These are phyloP conservation scores for Phyllotreta cruciferae DNA, from an alignment of 2,888 invertebrate species.

Conservation along the genomic window DNA sequence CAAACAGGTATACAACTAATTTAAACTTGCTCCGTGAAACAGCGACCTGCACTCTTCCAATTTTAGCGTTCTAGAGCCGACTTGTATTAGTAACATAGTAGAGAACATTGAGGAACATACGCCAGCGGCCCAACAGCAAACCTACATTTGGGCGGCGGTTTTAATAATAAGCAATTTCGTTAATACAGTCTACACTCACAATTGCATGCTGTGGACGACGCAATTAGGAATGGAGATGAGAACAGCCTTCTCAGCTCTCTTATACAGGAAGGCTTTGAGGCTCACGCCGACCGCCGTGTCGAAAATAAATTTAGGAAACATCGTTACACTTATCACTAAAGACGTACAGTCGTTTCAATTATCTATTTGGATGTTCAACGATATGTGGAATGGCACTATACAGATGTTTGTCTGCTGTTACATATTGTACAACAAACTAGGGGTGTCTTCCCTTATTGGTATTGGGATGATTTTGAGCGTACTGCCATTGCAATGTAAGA, in stretches of 20 bases:
- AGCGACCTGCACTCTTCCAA: neutral
- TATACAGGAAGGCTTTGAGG: slow-evolving; percentile 73
- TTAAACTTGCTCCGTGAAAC: neutral
- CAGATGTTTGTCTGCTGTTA: slow-evolving; percentile 81
- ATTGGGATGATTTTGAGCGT: slow-evolving; percentile 61
- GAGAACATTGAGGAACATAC: slow-evolving; percentile 45
- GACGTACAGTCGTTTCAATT: slow-evolving; percentile 91
- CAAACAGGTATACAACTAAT: slow-evolving; percentile 40
- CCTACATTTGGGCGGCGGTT: slow-evolving; percentile 76
- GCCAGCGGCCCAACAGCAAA: slow-evolving; percentile 53
- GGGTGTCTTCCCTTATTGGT: slow-evolving; percentile 62
- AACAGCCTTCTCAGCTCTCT: slow-evolving; percentile 81
- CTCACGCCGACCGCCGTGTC: slow-evolving; percentile 66
- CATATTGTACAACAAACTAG: slow-evolving; percentile 71
- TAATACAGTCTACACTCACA: slow-evolving; percentile 71
- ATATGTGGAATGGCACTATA: slow-evolving; percentile 89
- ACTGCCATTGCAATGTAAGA: slow-evolving; percentile 63
- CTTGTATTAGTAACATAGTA: slow-evolving; percentile 48
- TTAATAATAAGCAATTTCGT: slow-evolving; percentile 74
- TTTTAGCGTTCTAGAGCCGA: slow-evolving; percentile 50
- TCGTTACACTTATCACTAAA: slow-evolving; percentile 89
- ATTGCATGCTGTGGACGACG: slow-evolving; percentile 83
- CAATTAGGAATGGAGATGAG: slow-evolving; percentile 84
- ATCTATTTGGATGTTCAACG: slow-evolving; percentile 86
- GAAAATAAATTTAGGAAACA: slow-evolving; percentile 73